Conservation (phyloP, 2,888 invertebrate genomes). For the Arge pagana region DNA sequence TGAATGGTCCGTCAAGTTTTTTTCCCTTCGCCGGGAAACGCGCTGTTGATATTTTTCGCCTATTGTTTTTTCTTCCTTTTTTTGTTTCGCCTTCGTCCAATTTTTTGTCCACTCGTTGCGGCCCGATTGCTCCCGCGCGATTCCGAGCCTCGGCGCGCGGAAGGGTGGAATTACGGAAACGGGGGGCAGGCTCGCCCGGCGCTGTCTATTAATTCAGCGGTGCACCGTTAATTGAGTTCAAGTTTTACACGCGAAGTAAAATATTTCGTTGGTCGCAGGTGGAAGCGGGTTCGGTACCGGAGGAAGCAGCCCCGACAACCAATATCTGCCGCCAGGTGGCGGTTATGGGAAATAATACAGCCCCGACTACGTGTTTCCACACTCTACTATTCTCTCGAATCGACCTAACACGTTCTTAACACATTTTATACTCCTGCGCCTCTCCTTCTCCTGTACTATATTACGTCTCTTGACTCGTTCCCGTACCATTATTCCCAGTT, state of each 20-base stretch:
- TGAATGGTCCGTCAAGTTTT: no score
- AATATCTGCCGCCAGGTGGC: slow-evolving; percentile 51
- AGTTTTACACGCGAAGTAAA: slow-evolving; percentile 26
- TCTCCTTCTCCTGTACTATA: no score
- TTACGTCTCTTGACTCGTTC: no score
- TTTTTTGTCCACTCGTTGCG: no score
- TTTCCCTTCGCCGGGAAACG: not conserved
- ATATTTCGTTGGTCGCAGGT: slow-evolving; percentile 31
- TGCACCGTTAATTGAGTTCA: slow-evolving; percentile 16
- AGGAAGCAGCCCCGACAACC: slow-evolving; percentile 40
- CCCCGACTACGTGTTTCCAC: no score
- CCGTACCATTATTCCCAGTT: no score
- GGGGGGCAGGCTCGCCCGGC: slow-evolving; percentile 18
- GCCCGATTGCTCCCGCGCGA: no score
- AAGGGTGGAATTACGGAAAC: slow-evolving; percentile 30
- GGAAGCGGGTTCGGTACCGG: slow-evolving; percentile 22
- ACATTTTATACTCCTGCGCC: no score
- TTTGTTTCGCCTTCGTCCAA: not conserved
- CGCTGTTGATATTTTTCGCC: not conserved
- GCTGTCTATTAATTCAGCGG: slow-evolving; percentile 25
- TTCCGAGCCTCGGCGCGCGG: no score
- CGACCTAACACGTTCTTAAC: no score
- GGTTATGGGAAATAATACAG: slow-evolving; percentile 48
- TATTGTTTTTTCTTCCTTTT: not conserved
- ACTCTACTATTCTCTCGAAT: no score